A percentile compares a stretch with the other conserved stretches of the same genome.
phyloP scores from a whole-genome alignment of 1,140 invertebrate species.

The Bombyx mandarina region DNA sequence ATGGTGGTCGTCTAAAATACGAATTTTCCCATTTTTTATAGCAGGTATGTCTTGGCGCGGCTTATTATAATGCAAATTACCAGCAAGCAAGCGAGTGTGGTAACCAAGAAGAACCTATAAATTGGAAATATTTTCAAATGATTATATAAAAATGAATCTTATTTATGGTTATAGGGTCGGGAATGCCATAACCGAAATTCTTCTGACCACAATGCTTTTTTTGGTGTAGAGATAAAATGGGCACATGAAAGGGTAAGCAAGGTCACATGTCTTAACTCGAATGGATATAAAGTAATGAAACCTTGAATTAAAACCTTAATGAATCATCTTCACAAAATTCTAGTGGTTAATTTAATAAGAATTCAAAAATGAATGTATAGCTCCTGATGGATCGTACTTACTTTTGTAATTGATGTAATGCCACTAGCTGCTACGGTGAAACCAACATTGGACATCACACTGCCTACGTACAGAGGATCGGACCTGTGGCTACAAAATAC shows the following conservation, averaged over 20 bases:
- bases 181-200: too few species aligned
- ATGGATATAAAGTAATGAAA: too few species aligned
- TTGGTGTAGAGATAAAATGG: too few species aligned
- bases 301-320: neutral
- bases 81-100: conserved; percentile 25
- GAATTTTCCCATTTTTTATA: conserved; percentile 23
- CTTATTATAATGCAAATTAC: conserved; percentile 22
- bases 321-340: neutral
- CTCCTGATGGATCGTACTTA: conserved; percentile 30
- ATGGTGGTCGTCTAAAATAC: conserved; percentile 19
- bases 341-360: neutral
- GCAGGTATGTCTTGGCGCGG: conserved; percentile 24
- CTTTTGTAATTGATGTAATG: conserved; percentile 72
- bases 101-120: conserved; percentile 33
- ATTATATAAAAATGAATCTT: too few species aligned
- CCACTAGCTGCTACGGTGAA: conserved; percentile 44
- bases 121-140: conserved; percentile 30
- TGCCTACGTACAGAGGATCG: conserved; percentile 74
- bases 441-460: conserved; percentile 81
- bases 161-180: too few species aligned
- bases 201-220: too few species aligned
- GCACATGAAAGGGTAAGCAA: too few species aligned
- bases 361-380: neutral
- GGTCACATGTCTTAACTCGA: too few species aligned
- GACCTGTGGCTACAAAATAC: conserved; percentile 51